Conservation (phyloP, 2,888 invertebrate genomes). For the Xanthostigma xanthostigma region DNA sequence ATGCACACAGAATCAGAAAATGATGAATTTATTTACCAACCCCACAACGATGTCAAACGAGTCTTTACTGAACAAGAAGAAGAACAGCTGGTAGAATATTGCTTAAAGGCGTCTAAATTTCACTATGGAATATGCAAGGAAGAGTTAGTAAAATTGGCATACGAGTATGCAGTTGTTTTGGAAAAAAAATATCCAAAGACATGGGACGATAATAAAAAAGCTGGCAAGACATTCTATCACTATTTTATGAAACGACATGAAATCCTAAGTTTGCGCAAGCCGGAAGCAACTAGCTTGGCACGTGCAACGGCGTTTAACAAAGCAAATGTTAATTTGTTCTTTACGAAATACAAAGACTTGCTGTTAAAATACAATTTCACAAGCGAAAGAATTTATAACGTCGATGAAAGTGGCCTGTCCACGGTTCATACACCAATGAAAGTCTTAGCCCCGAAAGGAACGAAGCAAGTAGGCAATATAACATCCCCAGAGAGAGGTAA, state of each 20-base stretch:
- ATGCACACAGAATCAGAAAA: neutral
- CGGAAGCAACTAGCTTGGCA: no score
- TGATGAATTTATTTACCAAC: conserved; percentile 3
- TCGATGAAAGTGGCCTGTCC: no score
- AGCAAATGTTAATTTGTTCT: no score
- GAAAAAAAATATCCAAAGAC: no score
- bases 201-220: neutral
- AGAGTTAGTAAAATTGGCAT: conserved; percentile 7
- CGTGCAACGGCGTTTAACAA: no score
- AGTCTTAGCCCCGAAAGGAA: no score
- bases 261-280: neutral
- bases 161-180: conserved; percentile 1
- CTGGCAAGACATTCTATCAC: conserved; percentile 6
- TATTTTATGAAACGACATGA: conserved; percentile 5
- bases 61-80: conserved; percentile 4
- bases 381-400: no score
- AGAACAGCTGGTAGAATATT: conserved; percentile 4
- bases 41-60: conserved; percentile 1
- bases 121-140: conserved; percentile 6
- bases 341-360: no score
- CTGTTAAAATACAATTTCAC: no score
- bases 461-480: no score
- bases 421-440: no score
- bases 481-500: neutral
- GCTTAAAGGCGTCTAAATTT: conserved; percentile 7